Percentiles rank a stretch among this genome's conserved stretches.
These are phyloP conservation scores for Tupaia tana DNA, from an alignment of 2,113 vertebrate genomes.

Conservation along the genomic window DNA sequence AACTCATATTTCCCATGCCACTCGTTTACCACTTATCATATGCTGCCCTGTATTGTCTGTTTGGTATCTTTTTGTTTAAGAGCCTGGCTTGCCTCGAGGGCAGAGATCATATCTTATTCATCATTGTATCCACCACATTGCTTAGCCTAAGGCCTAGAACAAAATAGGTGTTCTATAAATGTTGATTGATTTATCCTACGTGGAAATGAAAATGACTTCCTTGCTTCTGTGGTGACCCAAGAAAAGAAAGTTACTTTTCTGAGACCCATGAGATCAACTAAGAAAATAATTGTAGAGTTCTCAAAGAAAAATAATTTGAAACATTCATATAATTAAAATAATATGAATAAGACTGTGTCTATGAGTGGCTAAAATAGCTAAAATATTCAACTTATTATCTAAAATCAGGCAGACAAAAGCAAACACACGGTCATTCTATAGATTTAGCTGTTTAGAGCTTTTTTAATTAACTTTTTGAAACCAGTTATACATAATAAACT, in stretches of 20 bases:
- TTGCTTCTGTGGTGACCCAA: slow-evolving; percentile 59
- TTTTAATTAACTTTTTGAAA: slow-evolving; percentile 31
- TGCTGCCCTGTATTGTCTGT: slow-evolving; percentile 44
- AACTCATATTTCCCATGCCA: slow-evolving; percentile 53
- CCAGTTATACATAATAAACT: neutral
- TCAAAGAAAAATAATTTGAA: slow-evolving; percentile 54
- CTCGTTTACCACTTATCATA: slow-evolving; percentile 71
- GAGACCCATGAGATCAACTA: slow-evolving; percentile 9
- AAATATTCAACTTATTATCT: neutral
- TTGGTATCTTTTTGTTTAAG: slow-evolving; percentile 62
- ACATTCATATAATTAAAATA: neutral
- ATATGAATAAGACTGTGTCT: neutral
- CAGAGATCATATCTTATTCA: slow-evolving; percentile 80
- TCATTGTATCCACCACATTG: slow-evolving; percentile 74
- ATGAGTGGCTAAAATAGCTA: neutral
- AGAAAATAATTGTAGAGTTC: slow-evolving; percentile 18
- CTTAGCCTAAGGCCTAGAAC: slow-evolving; percentile 81
- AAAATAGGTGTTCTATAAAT: slow-evolving; percentile 80
- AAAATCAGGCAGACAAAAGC: neutral
- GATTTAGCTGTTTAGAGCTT: neutral
- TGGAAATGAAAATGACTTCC: slow-evolving; percentile 80
- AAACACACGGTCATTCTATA: neutral
- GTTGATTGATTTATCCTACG: slow-evolving; percentile 77
- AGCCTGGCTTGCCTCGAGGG: slow-evolving; percentile 75
- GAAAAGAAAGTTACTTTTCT: slow-evolving; percentile 66